Percentiles rank a stretch among this genome's conserved stretches.
These are phyloP conservation scores for Cataglyphis albicans DNA, from an alignment of 2,888 invertebrate genomes.

Conservation along the genomic window DNA sequence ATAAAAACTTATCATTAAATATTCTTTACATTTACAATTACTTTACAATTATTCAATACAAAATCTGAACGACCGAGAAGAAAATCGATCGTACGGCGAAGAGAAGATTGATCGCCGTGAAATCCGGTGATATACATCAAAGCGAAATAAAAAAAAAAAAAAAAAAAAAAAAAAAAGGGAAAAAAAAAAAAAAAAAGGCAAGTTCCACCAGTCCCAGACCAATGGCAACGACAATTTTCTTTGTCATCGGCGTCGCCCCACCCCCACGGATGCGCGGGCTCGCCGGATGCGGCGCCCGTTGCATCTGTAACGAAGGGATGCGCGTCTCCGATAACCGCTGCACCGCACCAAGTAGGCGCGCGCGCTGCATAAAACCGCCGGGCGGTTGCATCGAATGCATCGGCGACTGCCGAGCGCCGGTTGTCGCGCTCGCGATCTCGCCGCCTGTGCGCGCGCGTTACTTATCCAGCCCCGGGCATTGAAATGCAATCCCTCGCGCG, in stretches of 20 bases:
- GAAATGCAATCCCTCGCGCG: slow-evolving; percentile 84
- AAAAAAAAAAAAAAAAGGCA: slow-evolving; percentile 20
- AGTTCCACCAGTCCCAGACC: slow-evolving; percentile 20
- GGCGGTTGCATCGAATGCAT: slow-evolving; percentile 32
- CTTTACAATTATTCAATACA: not conserved
- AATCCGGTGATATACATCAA: slow-evolving; percentile 54
- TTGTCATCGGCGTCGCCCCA: slow-evolving; percentile 58
- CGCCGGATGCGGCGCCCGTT: slow-evolving; percentile 83
- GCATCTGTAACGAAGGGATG: slow-evolving; percentile 82
- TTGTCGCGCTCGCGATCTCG: slow-evolving; percentile 56
- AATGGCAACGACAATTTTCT: slow-evolving; percentile 38
- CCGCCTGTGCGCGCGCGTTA: slow-evolving; percentile 59
- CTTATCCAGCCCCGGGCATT: slow-evolving; percentile 78
- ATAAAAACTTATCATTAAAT: not conserved
- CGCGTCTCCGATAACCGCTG: slow-evolving; percentile 58
- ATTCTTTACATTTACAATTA: not conserved
- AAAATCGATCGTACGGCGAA: not conserved
- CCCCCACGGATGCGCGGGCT: slow-evolving; percentile 60
- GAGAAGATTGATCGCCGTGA: slow-evolving; percentile 29
- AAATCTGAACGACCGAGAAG: not conserved
- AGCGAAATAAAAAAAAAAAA: slow-evolving; percentile 37
- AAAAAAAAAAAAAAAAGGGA: not conserved
- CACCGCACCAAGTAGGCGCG: slow-evolving; percentile 67
- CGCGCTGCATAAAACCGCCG: slow-evolving; percentile 73
- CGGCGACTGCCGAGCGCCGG: slow-evolving; percentile 23